Percentiles rank a stretch among this genome's conserved stretches.
phyloP scores from a whole-genome alignment of 2,888 invertebrate species.

The Orthonevra nobilis region DNA sequence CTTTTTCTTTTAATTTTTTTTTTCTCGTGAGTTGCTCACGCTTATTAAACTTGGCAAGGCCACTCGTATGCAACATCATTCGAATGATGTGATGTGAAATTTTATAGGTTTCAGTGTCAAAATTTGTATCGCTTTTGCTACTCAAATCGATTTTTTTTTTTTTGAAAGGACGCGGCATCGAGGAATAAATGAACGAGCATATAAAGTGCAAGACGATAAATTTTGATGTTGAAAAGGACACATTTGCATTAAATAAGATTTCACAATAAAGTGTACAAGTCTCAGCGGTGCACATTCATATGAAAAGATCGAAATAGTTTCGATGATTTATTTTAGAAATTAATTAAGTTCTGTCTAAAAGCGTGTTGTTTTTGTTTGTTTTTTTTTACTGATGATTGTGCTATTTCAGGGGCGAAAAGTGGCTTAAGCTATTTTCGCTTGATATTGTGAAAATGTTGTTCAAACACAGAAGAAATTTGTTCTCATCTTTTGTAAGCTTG shows the following conservation, averaged over 20 bases:
- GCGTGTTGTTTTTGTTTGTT: too few relatives aligned
- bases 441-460: too few relatives aligned
- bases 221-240: conserved; percentile 17
- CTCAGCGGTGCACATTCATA: too few relatives aligned
- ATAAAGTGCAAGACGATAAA: conserved; percentile 42
- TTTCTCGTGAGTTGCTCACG: background rate
- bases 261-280: conserved; percentile 10
- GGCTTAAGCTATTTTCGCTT: too few relatives aligned
- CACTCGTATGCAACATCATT: background rate
- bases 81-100: background rate
- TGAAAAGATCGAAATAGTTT: conserved; percentile 17
- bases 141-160: too few relatives aligned
- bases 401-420: too few relatives aligned
- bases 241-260: conserved; percentile 11
- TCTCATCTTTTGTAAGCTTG: too few relatives aligned
- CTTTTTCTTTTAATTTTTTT: background rate
- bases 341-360: too few relatives aligned
- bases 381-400: background rate
- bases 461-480: too few relatives aligned
- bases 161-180: conserved; percentile 14
- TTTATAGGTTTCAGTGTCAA: conserved; percentile 3
- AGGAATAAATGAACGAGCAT: background rate
- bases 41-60: background rate
- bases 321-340: conserved; percentile 26
- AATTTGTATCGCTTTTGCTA: too few relatives aligned